Conservation (phyloP, 1,140 invertebrate species). For the Pararge aegeria region DNA sequence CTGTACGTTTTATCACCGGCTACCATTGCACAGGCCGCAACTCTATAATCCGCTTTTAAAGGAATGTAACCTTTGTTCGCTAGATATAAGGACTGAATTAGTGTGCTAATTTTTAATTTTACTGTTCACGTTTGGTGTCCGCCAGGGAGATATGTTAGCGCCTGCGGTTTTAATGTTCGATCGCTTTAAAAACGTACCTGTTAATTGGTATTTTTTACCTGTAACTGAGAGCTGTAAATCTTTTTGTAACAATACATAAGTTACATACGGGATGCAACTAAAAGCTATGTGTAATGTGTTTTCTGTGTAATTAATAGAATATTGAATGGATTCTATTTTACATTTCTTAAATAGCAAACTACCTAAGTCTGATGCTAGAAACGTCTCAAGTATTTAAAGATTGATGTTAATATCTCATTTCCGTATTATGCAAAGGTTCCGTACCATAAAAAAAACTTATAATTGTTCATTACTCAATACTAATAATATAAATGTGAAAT, state of each 20-base stretch:
- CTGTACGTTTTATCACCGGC: conserved; percentile 55
- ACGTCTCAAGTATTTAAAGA: too few species aligned
- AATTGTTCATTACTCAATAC: too few species aligned
- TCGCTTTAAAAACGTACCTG: conserved; percentile 36
- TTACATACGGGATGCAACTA: conserved; percentile 7
- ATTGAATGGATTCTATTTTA: too few species aligned
- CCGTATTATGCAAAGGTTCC: too few species aligned
- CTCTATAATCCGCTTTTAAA: conserved; percentile 6
- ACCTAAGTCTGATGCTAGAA: too few species aligned
- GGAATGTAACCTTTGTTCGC: conserved; percentile 2
- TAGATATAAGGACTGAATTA: neutral
- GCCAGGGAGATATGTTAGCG: conserved; percentile 54
- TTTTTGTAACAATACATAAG: neutral
- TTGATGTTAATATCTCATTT: too few species aligned
- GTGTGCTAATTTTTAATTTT: neutral
- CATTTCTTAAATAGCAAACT: too few species aligned
- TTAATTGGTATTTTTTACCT: conserved; percentile 31
- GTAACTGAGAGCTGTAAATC: conserved; percentile 4
- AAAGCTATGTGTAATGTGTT: neutral
- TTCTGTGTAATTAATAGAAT: neutral
- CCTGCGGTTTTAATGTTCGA: conserved; percentile 44
- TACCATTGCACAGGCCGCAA: conserved; percentile 31
- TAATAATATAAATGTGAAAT: too few species aligned
- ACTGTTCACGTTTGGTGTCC: conserved; percentile 26
- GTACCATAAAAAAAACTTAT: too few species aligned